Conservation (phyloP, 1,140 invertebrate species). For the Aethina tumida region DNA sequence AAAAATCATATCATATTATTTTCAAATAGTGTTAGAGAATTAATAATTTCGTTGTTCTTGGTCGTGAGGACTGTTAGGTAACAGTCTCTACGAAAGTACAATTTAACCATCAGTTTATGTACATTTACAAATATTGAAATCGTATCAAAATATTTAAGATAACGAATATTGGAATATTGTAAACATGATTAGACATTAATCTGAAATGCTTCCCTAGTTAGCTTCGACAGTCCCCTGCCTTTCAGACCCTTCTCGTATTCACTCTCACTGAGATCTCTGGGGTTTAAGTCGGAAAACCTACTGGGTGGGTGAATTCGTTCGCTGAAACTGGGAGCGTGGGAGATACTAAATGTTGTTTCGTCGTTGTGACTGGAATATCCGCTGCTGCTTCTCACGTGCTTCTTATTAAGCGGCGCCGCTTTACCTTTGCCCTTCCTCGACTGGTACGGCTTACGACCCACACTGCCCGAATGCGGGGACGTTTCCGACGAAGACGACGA, state of each 20-base stretch:
- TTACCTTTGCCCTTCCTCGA: constrained; percentile 53
- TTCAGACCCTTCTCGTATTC: constrained; percentile 45
- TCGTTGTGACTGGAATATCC: constrained; percentile 70
- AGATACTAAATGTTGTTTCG: constrained; percentile 71
- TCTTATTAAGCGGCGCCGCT: constrained; percentile 39
- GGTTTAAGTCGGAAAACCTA: constrained; percentile 53
- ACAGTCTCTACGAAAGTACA: too few species aligned
- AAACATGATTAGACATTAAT: constrained; percentile 51
- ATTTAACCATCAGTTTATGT: too few species aligned
- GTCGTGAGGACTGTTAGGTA: too few species aligned
- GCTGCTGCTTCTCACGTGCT: constrained; percentile 61
- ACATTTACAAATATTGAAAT: too few species aligned
- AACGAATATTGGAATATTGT: too few species aligned
- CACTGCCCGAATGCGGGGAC: constrained; percentile 47
- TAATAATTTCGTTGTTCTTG: too few species aligned
- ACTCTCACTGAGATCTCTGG: constrained; percentile 40
- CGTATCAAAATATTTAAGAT: too few species aligned
- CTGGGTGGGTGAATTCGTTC: constrained; percentile 64
- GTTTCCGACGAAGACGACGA: constrained; percentile 63
- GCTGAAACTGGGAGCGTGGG: constrained; percentile 61
- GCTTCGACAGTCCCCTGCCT: constrained; percentile 42
- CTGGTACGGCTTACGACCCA: constrained; percentile 53
- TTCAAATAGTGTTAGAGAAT: too few species aligned
- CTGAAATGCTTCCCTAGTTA: constrained; percentile 55
- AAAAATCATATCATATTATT: too few species aligned